Percentiles rank a stretch among this genome's conserved stretches.
Conservation (phyloP, 2,888 invertebrate genomes). For the Augiades crinisus region DNA sequence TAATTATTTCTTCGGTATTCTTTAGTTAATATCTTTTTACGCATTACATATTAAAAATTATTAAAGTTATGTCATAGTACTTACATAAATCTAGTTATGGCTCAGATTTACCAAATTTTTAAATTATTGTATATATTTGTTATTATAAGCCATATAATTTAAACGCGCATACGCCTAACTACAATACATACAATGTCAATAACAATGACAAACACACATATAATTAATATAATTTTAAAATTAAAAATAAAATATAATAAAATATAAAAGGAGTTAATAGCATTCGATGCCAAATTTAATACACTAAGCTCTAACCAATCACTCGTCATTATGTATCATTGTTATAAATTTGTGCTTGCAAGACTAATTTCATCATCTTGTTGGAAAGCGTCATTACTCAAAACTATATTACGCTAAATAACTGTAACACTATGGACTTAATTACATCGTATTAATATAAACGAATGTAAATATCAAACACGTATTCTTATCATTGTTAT, state of each 20-base stretch:
- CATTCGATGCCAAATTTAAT: constrained; percentile 13
- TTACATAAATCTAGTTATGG: neutral
- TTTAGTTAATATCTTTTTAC: no score
- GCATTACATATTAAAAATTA: no score
- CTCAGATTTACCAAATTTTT: neutral
- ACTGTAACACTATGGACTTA: neutral
- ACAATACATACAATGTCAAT: constrained; percentile 1
- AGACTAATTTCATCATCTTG: neutral
- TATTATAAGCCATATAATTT: constrained; percentile 4
- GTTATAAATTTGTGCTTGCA: constrained; percentile 7
- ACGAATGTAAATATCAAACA: no score
- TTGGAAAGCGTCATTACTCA: neutral
- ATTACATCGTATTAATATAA: no score
- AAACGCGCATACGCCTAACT: neutral
- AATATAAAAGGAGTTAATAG: constrained; percentile 2
- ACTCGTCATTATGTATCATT: neutral
- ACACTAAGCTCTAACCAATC: neutral
- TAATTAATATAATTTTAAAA: neutral
- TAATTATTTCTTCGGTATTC: no score
- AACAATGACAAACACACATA: neutral
- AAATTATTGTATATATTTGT: neutral
- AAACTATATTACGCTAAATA: neutral
- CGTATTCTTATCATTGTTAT: no score
- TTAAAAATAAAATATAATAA: neutral
- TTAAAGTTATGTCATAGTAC: neutral